phyloP scores from a whole-genome alignment of 2,888 invertebrate genomes.

The Heliconius aoede region DNA sequence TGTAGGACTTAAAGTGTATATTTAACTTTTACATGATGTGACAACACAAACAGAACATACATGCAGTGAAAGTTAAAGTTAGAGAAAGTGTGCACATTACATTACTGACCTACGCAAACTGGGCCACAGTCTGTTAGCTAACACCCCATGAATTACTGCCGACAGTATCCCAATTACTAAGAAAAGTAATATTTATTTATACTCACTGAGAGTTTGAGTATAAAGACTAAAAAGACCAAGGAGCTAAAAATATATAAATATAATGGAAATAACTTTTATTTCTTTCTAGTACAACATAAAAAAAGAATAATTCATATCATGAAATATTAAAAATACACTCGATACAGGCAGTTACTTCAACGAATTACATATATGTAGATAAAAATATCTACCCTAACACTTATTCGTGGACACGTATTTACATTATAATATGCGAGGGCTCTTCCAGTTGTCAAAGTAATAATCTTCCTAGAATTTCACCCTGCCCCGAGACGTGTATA shows the following conservation, averaged over 20 bases:
- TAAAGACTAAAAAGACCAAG: neutral
- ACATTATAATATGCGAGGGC: slow-evolving; percentile 10
- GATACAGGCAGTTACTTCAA: neutral
- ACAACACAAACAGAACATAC: slow-evolving; percentile 31
- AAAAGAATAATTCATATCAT: neutral
- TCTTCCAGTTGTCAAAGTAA: slow-evolving; percentile 25
- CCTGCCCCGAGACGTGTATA: slow-evolving; percentile 10
- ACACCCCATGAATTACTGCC: slow-evolving; percentile 35
- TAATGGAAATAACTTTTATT: neutral
- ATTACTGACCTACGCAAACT: slow-evolving; percentile 79
- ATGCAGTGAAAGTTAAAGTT: slow-evolving; percentile 66
- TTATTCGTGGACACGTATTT: slow-evolving; percentile 9
- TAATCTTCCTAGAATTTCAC: slow-evolving; percentile 37
- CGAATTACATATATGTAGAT: neutral
- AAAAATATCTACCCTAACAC: slow-evolving; percentile 1
- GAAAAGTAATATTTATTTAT: neutral
- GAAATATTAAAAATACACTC: neutral
- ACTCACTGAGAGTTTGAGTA: neutral
- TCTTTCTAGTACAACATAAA: neutral
- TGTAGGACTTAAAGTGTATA: neutral
- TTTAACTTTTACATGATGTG: slow-evolving; percentile 13
- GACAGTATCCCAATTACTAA: slow-evolving; percentile 20
- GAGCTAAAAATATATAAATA: neutral
- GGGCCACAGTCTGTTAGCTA: slow-evolving; percentile 62
- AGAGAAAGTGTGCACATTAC: slow-evolving; percentile 69